These are phyloP conservation scores for Halictus ligatus DNA, from an alignment of 2,888 invertebrate species.

Conservation along the genomic window DNA sequence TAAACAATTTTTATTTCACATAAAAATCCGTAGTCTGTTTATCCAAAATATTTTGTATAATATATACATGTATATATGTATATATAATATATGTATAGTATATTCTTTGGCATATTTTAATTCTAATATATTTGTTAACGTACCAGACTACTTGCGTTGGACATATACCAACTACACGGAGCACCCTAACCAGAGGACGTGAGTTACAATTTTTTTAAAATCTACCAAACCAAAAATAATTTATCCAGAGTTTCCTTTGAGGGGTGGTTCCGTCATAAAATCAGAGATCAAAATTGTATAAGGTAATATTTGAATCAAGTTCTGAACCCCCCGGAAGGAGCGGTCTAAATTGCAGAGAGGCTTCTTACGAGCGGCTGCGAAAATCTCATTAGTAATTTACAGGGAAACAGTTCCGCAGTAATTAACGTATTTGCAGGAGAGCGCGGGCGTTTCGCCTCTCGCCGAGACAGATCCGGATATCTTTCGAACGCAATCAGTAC, in stretches of 20 bases:
- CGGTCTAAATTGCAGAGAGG: conserved; percentile 10
- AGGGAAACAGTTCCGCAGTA: conserved; percentile 47
- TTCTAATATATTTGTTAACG: no score
- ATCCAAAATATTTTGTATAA: no score
- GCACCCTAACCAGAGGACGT: no score
- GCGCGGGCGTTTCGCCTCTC: conserved; percentile 29
- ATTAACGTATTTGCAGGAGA: conserved; percentile 65
- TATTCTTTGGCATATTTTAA: no score
- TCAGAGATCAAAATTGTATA: background rate
- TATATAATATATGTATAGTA: no score
- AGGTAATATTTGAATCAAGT: background rate
- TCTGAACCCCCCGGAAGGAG: background rate
- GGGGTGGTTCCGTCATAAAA: background rate
- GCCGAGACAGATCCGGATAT: conserved; percentile 66
- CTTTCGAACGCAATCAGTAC: conserved; percentile 76
- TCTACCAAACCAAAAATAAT: background rate
- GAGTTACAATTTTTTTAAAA: background rate
- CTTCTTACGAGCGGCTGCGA: conserved; percentile 50
- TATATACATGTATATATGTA: no score
- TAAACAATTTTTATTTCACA: no score
- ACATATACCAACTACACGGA: no score
- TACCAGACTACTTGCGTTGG: no score
- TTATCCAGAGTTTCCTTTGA: background rate
- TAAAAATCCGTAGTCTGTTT: no score
- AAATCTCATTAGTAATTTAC: conserved; percentile 65